Evolutionary conservation across 2,797 vertebrate species (phyloP), one percentile per base, ranked within the genome.

Genomic region (Microcaecilia unicolor): DNA sequence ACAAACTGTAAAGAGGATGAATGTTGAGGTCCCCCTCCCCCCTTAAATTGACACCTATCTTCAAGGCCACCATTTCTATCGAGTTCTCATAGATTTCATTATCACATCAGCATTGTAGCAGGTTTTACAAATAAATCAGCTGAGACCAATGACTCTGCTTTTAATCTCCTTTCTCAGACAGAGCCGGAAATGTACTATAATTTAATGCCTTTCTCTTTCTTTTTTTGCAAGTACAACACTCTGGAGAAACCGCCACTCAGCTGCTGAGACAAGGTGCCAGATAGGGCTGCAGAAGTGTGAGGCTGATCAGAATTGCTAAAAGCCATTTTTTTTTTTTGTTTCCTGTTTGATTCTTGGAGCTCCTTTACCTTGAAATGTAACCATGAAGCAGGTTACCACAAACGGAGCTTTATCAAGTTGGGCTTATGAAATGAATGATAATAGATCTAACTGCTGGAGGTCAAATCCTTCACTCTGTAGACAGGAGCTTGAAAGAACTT

Each of bases 51-150:
- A 40, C 37, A 40, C 44, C 37, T 40, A 37, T 39, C 26, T n/a
- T n/a, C n/a, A n/a, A n/a, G 40, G 31, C 44, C 44, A 47, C 25
- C 26, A 36, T 40, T 29, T 34, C 44, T 22, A 14, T 34, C 37
- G 22, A 22, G 33, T 34, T 40, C 39, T 40, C 44, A 47, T 36
- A 29, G 38, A 29, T 47, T 47, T 40, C 44, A 47, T 47, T 47
- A 47, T 47, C 44, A 47, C 36, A 40, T 47, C 22, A 31, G 40
- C 37, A 47, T 31, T 38, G 36, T 29, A 39, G 36, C 43, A 40
- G 44, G 40, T 47, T 40, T 47, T 15, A 34, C 39, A 31, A 31
- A 30, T 30, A 34, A 40, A 34, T 36, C 36, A 39, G 31, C 36
- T 40, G 36, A 36, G 39, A 20, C 30, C 25, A 34, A 17, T 13